These are phyloP conservation scores for Disparrhopalites patrizii DNA, from an alignment of 2,888 invertebrate species.

Conservation along the genomic window DNA sequence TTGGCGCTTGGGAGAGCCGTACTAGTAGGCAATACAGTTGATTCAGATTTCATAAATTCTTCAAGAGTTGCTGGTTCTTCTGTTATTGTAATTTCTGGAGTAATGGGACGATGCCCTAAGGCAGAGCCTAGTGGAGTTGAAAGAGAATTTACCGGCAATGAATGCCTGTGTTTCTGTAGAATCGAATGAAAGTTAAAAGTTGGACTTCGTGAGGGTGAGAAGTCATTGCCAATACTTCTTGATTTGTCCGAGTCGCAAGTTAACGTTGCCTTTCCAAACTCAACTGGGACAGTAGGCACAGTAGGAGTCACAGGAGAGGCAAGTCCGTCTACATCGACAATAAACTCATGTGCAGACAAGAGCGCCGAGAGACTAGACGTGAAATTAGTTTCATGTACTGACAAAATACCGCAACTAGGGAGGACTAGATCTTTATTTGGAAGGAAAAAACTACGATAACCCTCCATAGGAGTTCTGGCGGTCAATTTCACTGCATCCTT, in stretches of 20 bases:
- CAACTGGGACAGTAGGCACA: neutral
- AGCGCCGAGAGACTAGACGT: conserved; percentile 25
- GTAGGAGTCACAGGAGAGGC: conserved; percentile 37
- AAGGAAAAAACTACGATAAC: conserved; percentile 18
- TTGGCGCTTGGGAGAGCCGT: neutral
- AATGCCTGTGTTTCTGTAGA: conserved; percentile 38
- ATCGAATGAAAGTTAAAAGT: conserved; percentile 10
- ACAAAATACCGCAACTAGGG: conserved; percentile 64
- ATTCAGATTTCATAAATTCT: neutral
- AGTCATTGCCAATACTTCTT: conserved; percentile 21
- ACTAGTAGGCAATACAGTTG: conserved; percentile 36
- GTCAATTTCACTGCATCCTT: neutral
- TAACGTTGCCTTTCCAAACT: neutral
- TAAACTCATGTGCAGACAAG: conserved; percentile 20
- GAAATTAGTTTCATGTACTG: conserved; percentile 25
- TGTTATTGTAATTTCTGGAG: conserved; percentile 63
- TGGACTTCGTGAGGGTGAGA: conserved; percentile 4
- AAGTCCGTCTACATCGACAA: conserved; percentile 15
- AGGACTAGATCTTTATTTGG: conserved; percentile 52
- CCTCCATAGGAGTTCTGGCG: conserved; percentile 38
- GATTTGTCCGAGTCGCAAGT: neutral
- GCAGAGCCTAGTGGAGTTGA: neutral
- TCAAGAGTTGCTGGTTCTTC: conserved; percentile 48
- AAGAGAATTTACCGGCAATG: conserved; percentile 43
- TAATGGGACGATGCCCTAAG: conserved; percentile 54